A percentile compares a stretch with the other conserved stretches of the same genome.
Evolutionary conservation across 30 jellyfish, hydroid and myxozoan genomes (phyloP).

Genomic region (Mastigias papua): DNA sequence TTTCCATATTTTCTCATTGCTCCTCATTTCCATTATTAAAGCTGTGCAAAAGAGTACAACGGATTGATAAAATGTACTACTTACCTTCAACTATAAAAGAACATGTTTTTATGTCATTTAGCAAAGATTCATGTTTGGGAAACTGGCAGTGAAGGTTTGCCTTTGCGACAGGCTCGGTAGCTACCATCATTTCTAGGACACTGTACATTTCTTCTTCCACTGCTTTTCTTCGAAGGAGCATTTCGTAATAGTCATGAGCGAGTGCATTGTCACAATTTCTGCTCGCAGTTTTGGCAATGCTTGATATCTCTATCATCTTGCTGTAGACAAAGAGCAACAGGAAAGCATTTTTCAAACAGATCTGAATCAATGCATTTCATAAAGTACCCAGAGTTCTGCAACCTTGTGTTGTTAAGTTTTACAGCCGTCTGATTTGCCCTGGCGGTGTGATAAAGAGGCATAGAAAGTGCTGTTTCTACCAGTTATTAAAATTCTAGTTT

Average conservation of each 20-base stretch:
- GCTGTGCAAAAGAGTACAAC: no score
- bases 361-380: no score
- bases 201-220: constrained; percentile 70
- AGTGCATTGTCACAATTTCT: constrained; percentile 78
- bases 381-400: background rate
- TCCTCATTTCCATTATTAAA: no score
- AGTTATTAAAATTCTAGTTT: no score
- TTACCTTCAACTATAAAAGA: constrained; percentile 70
- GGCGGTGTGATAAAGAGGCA: no score
- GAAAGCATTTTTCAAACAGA: background rate
- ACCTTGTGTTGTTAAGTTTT: no score
- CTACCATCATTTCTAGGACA: constrained; percentile 63
- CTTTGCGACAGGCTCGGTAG: constrained; percentile 53
- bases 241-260: constrained; percentile 73
- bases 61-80: no score
- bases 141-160: constrained; percentile 72
- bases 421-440: no score
- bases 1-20: no score
- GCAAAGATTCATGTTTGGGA: constrained; percentile 77
- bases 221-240: constrained; percentile 64
- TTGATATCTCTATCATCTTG: constrained; percentile 73
- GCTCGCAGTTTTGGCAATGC: constrained; percentile 77
- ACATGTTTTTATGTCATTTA: constrained; percentile 62
- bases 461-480: no score
- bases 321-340: constrained; percentile 1